A percentile compares a stretch with the other conserved stretches of the same genome.
phyloP scores from a whole-genome alignment of 2,888 invertebrate genomes.

The Scaptomyza reducta region DNA sequence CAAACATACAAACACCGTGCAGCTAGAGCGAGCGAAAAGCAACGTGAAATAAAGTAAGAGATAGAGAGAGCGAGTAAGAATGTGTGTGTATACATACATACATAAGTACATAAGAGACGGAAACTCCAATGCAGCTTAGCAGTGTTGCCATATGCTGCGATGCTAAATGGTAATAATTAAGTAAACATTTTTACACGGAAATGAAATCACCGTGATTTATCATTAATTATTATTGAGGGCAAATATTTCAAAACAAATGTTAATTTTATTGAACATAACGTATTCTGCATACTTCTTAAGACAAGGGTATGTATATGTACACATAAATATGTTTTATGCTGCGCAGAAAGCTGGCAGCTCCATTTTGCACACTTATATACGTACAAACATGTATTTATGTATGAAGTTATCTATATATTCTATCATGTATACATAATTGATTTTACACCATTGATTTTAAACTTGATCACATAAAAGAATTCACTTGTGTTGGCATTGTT shows the following conservation, averaged over 20 bases:
- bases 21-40: slow-evolving; percentile 23
- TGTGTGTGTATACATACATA: slow-evolving; percentile 19
- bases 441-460: slow-evolving; percentile 1
- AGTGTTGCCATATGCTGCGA: slow-evolving; percentile 48
- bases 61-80: slow-evolving; percentile 1
- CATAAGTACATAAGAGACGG: slow-evolving; percentile 30
- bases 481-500: slow-evolving; percentile 28
- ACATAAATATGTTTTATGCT: slow-evolving; percentile 24
- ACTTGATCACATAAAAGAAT: no score
- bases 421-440: slow-evolving; percentile 6
- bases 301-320: background rate
- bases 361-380: slow-evolving; percentile 11
- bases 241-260: background rate
- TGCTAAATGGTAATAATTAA: slow-evolving; percentile 27
- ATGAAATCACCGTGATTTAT: slow-evolving; percentile 5
- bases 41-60: slow-evolving; percentile 19
- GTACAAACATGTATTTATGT: slow-evolving; percentile 5
- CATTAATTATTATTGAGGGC: background rate
- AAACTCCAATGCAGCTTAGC: slow-evolving; percentile 50
- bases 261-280: no score
- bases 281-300: background rate
- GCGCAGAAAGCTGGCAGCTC: slow-evolving; percentile 45
- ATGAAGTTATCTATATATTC: slow-evolving; percentile 11
- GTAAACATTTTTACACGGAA: slow-evolving; percentile 16
- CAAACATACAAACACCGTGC: slow-evolving; percentile 32